Conservation (phyloP, 2,888 invertebrate species). For the Loripinus fragilis region DNA sequence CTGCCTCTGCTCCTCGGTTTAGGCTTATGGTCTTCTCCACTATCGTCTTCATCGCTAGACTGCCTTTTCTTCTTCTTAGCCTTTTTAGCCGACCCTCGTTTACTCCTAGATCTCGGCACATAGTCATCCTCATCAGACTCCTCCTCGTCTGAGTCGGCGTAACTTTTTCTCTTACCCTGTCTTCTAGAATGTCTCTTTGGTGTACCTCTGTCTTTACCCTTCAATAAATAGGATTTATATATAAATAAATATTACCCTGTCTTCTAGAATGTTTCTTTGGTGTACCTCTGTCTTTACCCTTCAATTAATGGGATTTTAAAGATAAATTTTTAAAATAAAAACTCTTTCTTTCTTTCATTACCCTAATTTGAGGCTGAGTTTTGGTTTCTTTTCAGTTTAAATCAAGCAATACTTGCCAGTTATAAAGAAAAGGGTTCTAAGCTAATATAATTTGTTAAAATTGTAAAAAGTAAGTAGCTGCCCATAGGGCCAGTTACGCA, state of each 20-base stretch:
- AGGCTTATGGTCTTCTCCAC: conserved; percentile 61
- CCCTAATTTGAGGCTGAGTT: too few relatives aligned
- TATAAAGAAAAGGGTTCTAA: too few relatives aligned
- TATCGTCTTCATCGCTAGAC: conserved; percentile 46
- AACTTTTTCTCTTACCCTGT: conserved; percentile 52
- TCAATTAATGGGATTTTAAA: background rate
- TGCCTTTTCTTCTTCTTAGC: conserved; percentile 28
- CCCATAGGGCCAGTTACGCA: too few relatives aligned
- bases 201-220: conserved; percentile 20
- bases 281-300: conserved; percentile 20
- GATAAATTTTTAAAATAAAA: too few relatives aligned
- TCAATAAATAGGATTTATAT: background rate
- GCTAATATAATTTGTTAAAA: too few relatives aligned
- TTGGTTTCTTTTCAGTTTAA: too few relatives aligned
- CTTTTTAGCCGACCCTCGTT: conserved; percentile 26
- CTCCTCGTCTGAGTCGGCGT: conserved; percentile 57
- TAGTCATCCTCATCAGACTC: conserved; percentile 55
- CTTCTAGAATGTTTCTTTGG: conserved; percentile 46
- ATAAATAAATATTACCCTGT: too few relatives aligned
- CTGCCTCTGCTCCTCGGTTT: conserved; percentile 47
- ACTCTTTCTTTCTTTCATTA: too few relatives aligned
- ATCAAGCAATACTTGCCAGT: too few relatives aligned
- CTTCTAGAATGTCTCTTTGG: conserved; percentile 47
- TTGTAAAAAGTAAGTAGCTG: too few relatives aligned
- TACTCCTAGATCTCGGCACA: conserved; percentile 40